These are phyloP conservation scores for Atractosteus spatula DNA, from an alignment of 2,113 vertebrate genomes.

Conservation along the genomic window DNA sequence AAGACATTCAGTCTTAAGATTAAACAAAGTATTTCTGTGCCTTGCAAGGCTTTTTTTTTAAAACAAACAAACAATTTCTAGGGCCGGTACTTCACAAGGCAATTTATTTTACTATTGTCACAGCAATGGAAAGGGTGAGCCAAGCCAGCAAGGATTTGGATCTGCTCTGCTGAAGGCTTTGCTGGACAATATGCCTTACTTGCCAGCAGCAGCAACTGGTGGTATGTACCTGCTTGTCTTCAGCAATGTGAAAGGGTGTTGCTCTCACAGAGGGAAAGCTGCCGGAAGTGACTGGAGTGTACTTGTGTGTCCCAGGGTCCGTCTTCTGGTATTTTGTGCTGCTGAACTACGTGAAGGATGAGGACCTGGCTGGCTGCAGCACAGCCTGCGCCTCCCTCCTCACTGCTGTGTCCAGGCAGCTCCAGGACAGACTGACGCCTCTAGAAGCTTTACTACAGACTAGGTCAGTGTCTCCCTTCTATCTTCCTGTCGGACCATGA, in stretches of 20 bases:
- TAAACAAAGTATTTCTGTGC: too few species aligned
- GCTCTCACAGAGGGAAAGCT: too few species aligned
- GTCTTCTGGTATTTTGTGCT: conserved; percentile 99
- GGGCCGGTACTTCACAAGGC: too few species aligned
- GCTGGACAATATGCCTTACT: conserved; percentile 89
- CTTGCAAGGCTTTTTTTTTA: too few species aligned
- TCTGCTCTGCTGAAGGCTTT: conserved; percentile 88
- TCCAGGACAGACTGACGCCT: conserved; percentile 92
- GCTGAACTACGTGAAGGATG: conserved; percentile 97
- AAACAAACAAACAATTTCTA: too few species aligned
- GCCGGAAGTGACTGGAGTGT: too few species aligned
- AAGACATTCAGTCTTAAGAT: too few species aligned
- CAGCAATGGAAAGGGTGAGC: conserved; percentile 93
- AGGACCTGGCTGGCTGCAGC: conserved; percentile 92
- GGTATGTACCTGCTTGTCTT: conserved; percentile 63
- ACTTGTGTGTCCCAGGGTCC: conserved; percentile 68
- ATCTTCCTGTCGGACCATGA: too few species aligned
- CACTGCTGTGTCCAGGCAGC: conserved; percentile 86
- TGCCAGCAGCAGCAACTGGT: conserved; percentile 93
- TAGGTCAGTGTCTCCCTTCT: conserved; percentile 61
- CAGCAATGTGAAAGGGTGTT: background rate
- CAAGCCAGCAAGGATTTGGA: conserved; percentile 87
- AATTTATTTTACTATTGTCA: background rate
- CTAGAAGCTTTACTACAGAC: conserved; percentile 95
- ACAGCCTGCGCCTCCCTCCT: conserved; percentile 89